Conservation (phyloP, 2,113 vertebrate genomes). For the Sialia sialis region DNA sequence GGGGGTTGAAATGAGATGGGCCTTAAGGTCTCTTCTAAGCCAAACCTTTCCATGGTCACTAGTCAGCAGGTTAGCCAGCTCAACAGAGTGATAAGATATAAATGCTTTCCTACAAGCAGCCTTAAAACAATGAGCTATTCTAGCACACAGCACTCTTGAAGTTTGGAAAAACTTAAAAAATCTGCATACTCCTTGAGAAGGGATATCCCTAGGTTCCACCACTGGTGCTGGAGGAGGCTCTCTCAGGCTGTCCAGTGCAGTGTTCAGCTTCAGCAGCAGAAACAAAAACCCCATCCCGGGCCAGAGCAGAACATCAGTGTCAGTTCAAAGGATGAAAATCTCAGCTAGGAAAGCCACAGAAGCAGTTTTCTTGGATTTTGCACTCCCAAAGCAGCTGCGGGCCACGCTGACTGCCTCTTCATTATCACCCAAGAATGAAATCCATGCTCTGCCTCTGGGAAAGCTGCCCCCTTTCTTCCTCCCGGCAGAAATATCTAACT, state of each 20-base stretch:
- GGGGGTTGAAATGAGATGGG: not conserved
- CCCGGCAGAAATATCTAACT: not conserved
- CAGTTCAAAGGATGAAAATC: not conserved
- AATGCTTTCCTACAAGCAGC: not conserved
- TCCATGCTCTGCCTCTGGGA: not conserved
- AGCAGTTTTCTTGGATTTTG: not conserved
- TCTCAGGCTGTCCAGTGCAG: not conserved
- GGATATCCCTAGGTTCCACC: not conserved
- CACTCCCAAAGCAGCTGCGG: not conserved
- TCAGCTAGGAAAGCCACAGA: not conserved
- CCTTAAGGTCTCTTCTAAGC: not conserved
- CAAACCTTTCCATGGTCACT: not conserved
- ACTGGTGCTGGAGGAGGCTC: not conserved
- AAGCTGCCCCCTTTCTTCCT: not conserved
- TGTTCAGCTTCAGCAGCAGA: not conserved
- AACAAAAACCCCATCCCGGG: rapidly evolving
- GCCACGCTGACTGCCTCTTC: rapidly evolving
- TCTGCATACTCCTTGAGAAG: not conserved
- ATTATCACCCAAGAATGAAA: not conserved
- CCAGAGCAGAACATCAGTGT: rapidly evolving
- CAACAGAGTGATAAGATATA: not conserved
- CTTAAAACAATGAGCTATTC: rapidly evolving
- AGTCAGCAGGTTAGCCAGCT: not conserved
- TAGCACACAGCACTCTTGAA: rapidly evolving
- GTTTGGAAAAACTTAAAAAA: not conserved